A percentile compares a stretch with the other conserved stretches of the same genome.
phyloP scores from a whole-genome alignment of 2,113 vertebrate genomes.

The Morone saxatilis region DNA sequence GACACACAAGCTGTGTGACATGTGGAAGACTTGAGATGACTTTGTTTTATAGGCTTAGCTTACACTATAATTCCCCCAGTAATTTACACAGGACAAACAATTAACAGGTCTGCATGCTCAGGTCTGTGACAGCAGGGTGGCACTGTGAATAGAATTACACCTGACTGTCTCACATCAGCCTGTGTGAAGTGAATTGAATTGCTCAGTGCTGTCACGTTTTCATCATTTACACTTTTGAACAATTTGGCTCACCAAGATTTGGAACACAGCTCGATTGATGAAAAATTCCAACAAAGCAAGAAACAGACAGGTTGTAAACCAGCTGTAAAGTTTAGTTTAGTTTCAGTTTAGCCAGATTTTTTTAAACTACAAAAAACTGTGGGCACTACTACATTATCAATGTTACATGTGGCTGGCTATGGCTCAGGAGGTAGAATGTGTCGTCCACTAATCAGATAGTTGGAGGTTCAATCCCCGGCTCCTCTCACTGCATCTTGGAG shows the following conservation, averaged over 20 bases:
- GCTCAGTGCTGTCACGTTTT: conserved; percentile 15
- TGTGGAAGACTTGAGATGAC: conserved; percentile 5
- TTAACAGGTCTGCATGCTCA: conserved; percentile 57
- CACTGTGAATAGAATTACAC: conserved; percentile 63
- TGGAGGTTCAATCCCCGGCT: too few relatives aligned
- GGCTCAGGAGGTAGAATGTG: too few relatives aligned
- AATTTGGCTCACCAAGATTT: neutral
- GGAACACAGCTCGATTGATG: neutral
- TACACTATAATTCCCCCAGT: conserved; percentile 51
- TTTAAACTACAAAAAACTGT: too few relatives aligned
- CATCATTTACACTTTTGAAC: conserved; percentile 28
- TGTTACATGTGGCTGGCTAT: too few relatives aligned
- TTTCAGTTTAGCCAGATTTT: too few relatives aligned
- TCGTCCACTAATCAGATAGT: too few relatives aligned
- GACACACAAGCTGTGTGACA: conserved; percentile 24
- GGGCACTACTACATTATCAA: too few relatives aligned
- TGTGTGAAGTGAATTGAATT: conserved; percentile 49
- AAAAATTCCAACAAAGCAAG: neutral
- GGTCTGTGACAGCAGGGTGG: conserved; percentile 32
- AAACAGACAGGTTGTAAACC: neutral
- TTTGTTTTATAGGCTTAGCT: conserved; percentile 19
- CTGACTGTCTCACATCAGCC: conserved; percentile 32
- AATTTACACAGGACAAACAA: conserved; percentile 57
- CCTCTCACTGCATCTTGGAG: too few relatives aligned
- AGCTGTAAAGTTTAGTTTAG: neutral